Conservation (phyloP, 2,797 vertebrate species). For the Notoglanidium macrostoma region DNA sequence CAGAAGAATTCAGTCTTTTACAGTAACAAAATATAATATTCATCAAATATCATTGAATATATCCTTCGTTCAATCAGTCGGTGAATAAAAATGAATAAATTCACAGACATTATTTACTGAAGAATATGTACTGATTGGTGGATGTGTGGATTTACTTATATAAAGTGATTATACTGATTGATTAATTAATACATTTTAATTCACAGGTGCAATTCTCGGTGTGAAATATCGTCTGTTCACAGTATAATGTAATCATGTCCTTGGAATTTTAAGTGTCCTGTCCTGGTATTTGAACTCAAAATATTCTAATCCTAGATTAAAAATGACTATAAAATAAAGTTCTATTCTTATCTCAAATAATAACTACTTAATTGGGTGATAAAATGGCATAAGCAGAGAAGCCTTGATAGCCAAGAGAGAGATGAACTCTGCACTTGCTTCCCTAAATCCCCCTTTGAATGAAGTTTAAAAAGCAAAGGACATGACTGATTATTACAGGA, state of each 20-base stretch:
- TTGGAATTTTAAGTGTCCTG: neutral
- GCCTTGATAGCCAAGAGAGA: neutral
- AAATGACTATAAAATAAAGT: neutral
- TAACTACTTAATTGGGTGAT: conserved; percentile 8
- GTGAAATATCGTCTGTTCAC: neutral
- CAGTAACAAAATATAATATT: neutral
- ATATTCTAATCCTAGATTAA: neutral
- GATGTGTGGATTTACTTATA: neutral
- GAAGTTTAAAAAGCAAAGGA: neutral
- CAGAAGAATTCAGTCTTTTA: neutral
- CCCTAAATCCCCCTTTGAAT: neutral
- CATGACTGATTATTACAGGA: conserved; percentile 33
- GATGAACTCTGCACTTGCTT: neutral
- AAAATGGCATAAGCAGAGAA: neutral
- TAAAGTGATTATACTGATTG: neutral
- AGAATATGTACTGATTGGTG: neutral
- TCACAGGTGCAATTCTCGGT: neutral
- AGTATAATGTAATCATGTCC: neutral
- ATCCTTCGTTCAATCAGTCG: neutral
- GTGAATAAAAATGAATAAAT: neutral
- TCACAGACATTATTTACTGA: neutral
- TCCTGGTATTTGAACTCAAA: neutral
- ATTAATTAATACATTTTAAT: neutral
- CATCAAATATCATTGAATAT: neutral
- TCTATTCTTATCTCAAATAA: neutral